Base-by-base conservation (phyloP, 2,888 invertebrate genomes). In the Cordilura impudica region DNA sequence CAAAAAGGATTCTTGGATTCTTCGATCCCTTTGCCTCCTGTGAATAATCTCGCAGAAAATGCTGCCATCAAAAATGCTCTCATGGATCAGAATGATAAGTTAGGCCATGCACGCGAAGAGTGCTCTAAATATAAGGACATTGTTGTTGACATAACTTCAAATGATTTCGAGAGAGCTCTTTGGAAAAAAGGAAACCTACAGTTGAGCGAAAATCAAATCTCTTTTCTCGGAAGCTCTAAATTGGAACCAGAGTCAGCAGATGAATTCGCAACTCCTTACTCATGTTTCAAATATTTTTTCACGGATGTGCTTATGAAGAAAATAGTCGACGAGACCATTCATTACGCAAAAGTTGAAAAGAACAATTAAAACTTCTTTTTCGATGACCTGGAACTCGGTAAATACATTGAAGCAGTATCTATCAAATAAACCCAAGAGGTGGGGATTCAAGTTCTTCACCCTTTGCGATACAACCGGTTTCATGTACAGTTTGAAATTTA, bases 401-500 rank as follows among this genome's bases (percentile, higher is more conserved):
- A 26, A 26, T 26, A 26, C 26, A 21, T 83, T 78, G 31, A 83
- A 83, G n/a, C n/a, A n/a, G n/a, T n/a, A n/a, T n/a, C n/a, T n/a
- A n/a, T n/a, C n/a, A n/a, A n/a, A n/a, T n/a, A n/a, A n/a, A n/a
- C n/a, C n/a, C n/a, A n/a, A n/a, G n/a, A n/a, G n/a, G n/a, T n/a
- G n/a, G n/a, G n/a, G n/a, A n/a, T n/a, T n/a, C n/a, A n/a, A n/a
- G 63, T 58, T 83, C 5, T 83, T 82, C 56, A 74, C 81, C 7
- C 53, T 82, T 43, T 78, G 75, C 65, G 81, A 73, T 35, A 47
- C 63, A 31, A 65, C 51, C 5, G 83, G 82, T 29, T 83, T 78
- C 69, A 65, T 75, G 12, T n/a, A n/a, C n/a, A n/a, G 26, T 26
- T 26, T 26, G 26, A 26, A 6, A 26, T 3, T 4, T 26, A n/a